Evolutionary conservation across 2,113 vertebrate species (phyloP), one percentile per base, ranked within the genome.

Genomic region (Plecotus auritus): DNA sequence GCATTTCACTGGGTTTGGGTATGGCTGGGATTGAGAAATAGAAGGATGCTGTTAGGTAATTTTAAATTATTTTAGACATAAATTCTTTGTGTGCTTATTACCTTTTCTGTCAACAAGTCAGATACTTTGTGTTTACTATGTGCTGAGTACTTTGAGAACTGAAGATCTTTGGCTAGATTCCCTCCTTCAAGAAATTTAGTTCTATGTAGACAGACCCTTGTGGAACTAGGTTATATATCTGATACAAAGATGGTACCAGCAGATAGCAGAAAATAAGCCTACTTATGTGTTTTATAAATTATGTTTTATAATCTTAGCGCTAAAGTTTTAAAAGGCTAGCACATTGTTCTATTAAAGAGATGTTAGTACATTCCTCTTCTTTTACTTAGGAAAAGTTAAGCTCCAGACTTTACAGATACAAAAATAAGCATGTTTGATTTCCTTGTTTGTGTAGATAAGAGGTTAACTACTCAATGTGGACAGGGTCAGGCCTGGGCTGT

Each of bases 331-430:
- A 64, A 94, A 92, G 32, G 7, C 59, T 72, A n/a, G 3, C 30
- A 18, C 3, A 35, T 85, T 40, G 17, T 30, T 93, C 9, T 54
- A n/a, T 18, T 95, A 16, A 77, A 85, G 45, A 66, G 42, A 88
- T 66, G 0, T 49, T 61, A 35, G 45, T 54, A 20, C 5, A 12
- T 85, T 77, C 14, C 32, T 28, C 20, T 51, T 45, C 35, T 76
- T 92, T 94, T 83, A 64, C n/a, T 85, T 90, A 64, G 74, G 67
- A 90, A n/a, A 83, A 85, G 9, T 74, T 94, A 37, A 82, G 73
- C 18, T 86, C 37, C 28, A 70, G 54, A 66, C 32, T 95, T 93
- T 18, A 16, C 12, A 47, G 35, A 18, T 67, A 70, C 4, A 67
- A 61, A 77, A 93, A 54, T 69, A 70, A 82, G 4, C 56, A 26